Conservation (phyloP, 2,113 vertebrate genomes). For the Prolemur simus region DNA sequence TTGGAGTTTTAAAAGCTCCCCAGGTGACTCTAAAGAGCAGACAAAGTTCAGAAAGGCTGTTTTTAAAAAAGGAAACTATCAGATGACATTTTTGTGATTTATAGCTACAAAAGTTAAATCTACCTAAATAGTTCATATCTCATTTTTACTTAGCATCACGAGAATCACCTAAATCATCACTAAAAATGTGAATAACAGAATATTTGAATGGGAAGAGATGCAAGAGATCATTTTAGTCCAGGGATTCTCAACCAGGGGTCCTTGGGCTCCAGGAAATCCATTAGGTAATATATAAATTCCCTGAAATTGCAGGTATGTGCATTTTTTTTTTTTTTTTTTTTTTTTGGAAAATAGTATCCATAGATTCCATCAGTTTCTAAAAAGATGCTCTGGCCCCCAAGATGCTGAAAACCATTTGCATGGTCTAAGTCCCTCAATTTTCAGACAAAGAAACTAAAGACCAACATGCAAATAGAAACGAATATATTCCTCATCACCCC, state of each 20-base stretch:
- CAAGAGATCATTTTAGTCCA: background rate
- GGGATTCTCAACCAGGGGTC: background rate
- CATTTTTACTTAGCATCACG: slow-evolving; percentile 27
- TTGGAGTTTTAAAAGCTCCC: slow-evolving; percentile 57
- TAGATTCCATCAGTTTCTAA: slow-evolving; percentile 22
- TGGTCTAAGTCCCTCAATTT: background rate
- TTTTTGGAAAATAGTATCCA: background rate
- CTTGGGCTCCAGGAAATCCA: background rate
- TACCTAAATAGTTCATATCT: slow-evolving; percentile 5
- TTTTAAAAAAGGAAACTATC: background rate
- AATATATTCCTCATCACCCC: background rate
- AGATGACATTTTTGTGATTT: slow-evolving; percentile 40
- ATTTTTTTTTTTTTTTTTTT: slow-evolving; percentile 43
- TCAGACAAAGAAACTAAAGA: background rate
- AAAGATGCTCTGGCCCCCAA: background rate
- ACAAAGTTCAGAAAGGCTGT: background rate
- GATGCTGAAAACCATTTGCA: background rate
- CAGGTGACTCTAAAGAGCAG: slow-evolving; percentile 49
- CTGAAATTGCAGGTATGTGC: background rate
- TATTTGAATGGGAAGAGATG: background rate
- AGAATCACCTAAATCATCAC: background rate
- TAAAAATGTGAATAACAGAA: slow-evolving; percentile 14
- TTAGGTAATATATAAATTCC: background rate
- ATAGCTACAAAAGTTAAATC: slow-evolving; percentile 42
- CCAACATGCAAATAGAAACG: background rate